Conservation (phyloP, 2,113 vertebrate species). For the Apodemus sylvaticus region DNA sequence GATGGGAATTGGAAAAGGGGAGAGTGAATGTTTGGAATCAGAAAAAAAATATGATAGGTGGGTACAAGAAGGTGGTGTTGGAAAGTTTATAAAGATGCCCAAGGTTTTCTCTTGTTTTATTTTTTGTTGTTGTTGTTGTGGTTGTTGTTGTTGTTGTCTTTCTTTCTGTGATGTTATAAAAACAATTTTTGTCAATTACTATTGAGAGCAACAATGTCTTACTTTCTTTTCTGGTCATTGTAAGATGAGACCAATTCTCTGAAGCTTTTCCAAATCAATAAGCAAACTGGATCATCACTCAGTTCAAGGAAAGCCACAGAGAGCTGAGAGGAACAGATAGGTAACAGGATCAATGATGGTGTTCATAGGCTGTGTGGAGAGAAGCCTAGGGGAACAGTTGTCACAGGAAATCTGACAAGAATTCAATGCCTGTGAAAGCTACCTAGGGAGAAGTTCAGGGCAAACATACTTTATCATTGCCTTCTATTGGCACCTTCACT, state of each 20-base stretch:
- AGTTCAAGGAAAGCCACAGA: neutral
- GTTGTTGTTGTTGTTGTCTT: no score
- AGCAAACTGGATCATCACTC: neutral
- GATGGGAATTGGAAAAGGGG: neutral
- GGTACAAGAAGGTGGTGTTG: neutral
- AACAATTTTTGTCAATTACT: neutral
- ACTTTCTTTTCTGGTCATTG: neutral
- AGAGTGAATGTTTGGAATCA: neutral
- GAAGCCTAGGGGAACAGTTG: neutral
- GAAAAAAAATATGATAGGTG: neutral
- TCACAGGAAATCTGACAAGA: neutral
- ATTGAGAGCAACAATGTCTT: neutral
- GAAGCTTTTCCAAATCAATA: conserved; percentile 20
- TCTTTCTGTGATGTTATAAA: neutral
- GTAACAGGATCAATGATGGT: neutral
- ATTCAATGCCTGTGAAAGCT: neutral
- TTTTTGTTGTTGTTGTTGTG: no score
- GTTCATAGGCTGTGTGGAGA: neutral
- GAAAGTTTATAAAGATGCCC: neutral
- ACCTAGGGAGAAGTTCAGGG: neutral
- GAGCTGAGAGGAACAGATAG: neutral
- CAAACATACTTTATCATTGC: neutral
- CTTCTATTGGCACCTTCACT: neutral
- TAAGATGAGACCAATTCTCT: neutral
- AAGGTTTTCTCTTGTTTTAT: neutral